Evolutionary conservation across 2,113 vertebrate genomes (phyloP).

Genomic region (Heterotis niloticus): DNA sequence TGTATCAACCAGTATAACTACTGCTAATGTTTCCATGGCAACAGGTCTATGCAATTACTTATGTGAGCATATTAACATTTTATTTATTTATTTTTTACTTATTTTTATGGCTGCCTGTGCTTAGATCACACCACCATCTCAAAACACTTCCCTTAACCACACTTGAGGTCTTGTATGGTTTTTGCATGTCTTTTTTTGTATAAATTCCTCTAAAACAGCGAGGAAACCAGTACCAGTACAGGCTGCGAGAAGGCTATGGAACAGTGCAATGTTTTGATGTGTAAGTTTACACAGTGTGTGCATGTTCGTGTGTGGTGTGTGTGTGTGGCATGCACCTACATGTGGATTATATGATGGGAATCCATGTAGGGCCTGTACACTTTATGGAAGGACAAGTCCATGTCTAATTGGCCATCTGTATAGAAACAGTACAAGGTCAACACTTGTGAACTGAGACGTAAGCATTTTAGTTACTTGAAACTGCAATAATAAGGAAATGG

Average conservation of each 20-base stretch:
- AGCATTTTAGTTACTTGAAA: neutral
- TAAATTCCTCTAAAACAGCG: no score
- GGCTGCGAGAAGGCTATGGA: no score
- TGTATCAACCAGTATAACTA: neutral
- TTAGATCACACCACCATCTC: neutral
- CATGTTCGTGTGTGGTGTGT: no score
- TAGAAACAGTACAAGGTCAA: neutral
- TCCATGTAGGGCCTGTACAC: neutral
- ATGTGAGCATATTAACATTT: neutral
- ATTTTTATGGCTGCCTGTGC: no score
- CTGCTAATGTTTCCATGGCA: conserved; percentile 21
- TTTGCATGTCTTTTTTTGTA: neutral
- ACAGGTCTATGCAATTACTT: neutral
- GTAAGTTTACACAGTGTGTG: no score
- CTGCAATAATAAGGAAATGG: neutral
- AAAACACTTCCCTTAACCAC: neutral
- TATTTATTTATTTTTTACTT: neutral
- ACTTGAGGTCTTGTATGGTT: neutral
- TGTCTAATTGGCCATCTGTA: no score
- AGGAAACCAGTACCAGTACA: no score
- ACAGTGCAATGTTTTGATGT: no score
- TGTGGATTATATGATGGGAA: neutral
- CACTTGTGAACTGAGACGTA: neutral
- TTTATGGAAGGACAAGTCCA: neutral
- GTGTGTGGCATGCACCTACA: neutral